Evolutionary conservation across 2,888 invertebrate species (phyloP).

Genomic region (Prionchulus punctatus): DNA sequence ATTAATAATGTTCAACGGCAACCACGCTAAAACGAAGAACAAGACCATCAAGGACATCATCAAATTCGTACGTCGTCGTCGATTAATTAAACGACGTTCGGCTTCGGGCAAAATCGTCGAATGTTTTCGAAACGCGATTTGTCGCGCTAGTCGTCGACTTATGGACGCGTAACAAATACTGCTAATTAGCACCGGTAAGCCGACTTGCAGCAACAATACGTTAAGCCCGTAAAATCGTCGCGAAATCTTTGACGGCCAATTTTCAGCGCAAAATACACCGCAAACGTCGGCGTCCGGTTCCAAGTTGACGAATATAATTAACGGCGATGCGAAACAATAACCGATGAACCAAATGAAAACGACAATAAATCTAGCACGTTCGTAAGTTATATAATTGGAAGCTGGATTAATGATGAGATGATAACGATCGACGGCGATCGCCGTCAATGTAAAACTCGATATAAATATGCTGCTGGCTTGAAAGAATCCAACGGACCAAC

Average conservation of each 20-base stretch:
- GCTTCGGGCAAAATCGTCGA: background rate
- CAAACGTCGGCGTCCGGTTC: slow-evolving; percentile 5
- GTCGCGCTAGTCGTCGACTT: slow-evolving; percentile 8
- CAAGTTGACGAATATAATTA: slow-evolving; percentile 21
- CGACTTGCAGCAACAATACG: slow-evolving; percentile 26
- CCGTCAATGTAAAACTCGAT: slow-evolving; percentile 27
- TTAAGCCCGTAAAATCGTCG: slow-evolving; percentile 18
- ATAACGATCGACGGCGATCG: slow-evolving; percentile 28
- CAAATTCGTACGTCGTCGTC: slow-evolving; percentile 33
- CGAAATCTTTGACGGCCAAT: slow-evolving; percentile 17
- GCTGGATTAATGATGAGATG: slow-evolving; percentile 21
- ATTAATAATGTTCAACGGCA: slow-evolving; percentile 34
- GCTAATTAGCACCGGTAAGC: slow-evolving; percentile 25
- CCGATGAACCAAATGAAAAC: slow-evolving; percentile 24
- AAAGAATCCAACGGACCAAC: slow-evolving; percentile 25
- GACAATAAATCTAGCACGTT: slow-evolving; percentile 20
- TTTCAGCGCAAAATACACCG: slow-evolving; percentile 21
- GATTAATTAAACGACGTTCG: slow-evolving; percentile 16
- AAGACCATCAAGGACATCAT: slow-evolving; percentile 38
- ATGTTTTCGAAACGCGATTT: background rate
- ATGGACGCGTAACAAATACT: slow-evolving; percentile 20
- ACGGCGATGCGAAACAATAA: slow-evolving; percentile 23
- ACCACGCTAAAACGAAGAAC: slow-evolving; percentile 37
- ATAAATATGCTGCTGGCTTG: slow-evolving; percentile 29
- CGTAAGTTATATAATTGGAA: slow-evolving; percentile 18